Evolutionary conservation across 2,113 vertebrate species (phyloP).

Genomic region (Perca fluviatilis): DNA sequence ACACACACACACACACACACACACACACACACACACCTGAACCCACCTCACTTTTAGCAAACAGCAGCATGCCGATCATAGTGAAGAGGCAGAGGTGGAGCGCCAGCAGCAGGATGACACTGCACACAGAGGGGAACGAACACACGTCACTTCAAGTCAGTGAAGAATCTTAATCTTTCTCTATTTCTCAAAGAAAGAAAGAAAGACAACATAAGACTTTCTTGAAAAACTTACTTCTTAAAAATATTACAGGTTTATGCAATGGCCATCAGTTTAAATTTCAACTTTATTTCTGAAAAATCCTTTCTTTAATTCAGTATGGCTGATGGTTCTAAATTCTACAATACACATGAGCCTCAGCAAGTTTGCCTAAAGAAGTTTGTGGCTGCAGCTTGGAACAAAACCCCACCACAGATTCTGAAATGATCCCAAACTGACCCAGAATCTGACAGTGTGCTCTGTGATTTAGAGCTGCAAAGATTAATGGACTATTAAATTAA

Average conservation of each 20-base stretch:
- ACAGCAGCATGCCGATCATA: conserved; percentile 95
- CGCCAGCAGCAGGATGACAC: conserved; percentile 91
- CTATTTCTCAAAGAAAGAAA: too few relatives aligned
- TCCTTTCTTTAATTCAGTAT: background rate
- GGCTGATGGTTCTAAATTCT: background rate
- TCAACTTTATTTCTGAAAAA: background rate
- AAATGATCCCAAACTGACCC: background rate
- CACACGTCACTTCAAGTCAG: background rate
- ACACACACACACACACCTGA: background rate
- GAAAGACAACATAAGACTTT: background rate
- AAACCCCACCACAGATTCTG: background rate
- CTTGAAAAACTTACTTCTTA: background rate
- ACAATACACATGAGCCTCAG: background rate
- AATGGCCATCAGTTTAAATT: background rate
- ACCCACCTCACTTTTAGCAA: conserved; percentile 90
- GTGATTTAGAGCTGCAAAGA: background rate
- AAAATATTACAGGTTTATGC: background rate
- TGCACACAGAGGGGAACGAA: conserved; percentile 67
- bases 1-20: background rate
- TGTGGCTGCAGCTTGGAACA: background rate
- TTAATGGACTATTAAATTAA: too few relatives aligned
- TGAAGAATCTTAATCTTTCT: too few relatives aligned
- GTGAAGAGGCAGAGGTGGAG: conserved; percentile 95
- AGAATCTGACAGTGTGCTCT: background rate
- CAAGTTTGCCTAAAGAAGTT: too few relatives aligned